Evolutionary conservation across 2,113 vertebrate species (phyloP).

Genomic region (Amazona vittata): DNA sequence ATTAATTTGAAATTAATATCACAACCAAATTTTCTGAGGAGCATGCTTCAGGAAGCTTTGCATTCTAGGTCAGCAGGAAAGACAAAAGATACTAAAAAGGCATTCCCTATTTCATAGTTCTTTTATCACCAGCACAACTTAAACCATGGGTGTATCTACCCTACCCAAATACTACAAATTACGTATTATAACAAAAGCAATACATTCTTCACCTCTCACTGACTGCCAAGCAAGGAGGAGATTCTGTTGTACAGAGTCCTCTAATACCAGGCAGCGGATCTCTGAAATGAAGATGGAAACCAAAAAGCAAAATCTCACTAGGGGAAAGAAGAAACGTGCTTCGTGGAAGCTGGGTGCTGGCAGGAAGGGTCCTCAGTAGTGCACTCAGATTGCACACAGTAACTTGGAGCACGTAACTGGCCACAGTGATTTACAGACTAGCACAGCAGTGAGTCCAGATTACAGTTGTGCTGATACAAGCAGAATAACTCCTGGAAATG

Average conservation of each 20-base stretch:
- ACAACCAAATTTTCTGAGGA: neutral
- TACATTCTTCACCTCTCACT: neutral
- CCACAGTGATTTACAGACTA: conserved; percentile 26
- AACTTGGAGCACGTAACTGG: neutral
- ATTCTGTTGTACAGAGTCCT: neutral
- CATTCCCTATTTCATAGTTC: neutral
- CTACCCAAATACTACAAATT: neutral
- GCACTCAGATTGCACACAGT: neutral
- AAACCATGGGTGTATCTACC: neutral
- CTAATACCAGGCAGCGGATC: neutral
- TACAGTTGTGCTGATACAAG: conserved; percentile 30
- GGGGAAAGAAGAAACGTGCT: neutral
- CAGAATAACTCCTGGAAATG: conserved; percentile 55
- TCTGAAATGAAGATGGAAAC: neutral
- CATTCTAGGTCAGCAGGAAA: conserved; percentile 20
- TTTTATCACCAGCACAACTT: neutral
- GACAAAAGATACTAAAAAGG: neutral
- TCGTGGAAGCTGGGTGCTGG: neutral
- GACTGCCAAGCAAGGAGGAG: neutral
- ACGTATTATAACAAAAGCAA: neutral
- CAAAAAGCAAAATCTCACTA: neutral
- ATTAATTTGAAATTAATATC: neutral
- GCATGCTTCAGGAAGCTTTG: neutral
- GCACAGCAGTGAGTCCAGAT: conserved; percentile 27
- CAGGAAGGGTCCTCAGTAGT: neutral